These are phyloP conservation scores for Micrasema longulum DNA, from an alignment of 1,140 invertebrate genomes.

Conservation along the genomic window DNA sequence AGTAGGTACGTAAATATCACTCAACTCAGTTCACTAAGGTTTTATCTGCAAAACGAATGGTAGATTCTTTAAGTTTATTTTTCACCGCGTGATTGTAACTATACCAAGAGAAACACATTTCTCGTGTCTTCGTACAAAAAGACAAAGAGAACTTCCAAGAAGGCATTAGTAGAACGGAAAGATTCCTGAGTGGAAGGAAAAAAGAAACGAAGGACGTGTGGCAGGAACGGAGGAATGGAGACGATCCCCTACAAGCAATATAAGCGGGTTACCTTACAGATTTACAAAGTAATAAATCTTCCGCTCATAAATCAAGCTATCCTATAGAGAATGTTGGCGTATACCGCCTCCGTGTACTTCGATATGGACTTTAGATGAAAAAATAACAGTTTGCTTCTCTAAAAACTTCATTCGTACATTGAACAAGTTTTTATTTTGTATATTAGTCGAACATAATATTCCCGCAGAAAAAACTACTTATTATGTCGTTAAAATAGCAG, in stretches of 20 bases:
- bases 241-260: constrained; percentile 18
- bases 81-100: no score
- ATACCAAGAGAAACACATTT: not conserved
- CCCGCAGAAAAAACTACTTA: no score
- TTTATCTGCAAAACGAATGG: no score
- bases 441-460: no score
- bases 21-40: no score
- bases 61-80: no score
- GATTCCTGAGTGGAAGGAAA: constrained; percentile 9
- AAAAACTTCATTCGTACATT: not conserved
- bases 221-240: constrained; percentile 6
- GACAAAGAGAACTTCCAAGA: constrained; percentile 24
- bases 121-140: constrained; percentile 10
- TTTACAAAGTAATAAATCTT: constrained; percentile 39
- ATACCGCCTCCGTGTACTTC: constrained; percentile 26
- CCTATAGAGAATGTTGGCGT: constrained; percentile 13
- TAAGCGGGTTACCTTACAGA: constrained; percentile 38
- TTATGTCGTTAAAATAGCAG: no score
- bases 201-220: constrained; percentile 30
- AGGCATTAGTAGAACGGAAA: constrained; percentile 37
- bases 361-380: not conserved
- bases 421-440: no score
- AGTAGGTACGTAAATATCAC: no score
- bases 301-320: constrained; percentile 26
- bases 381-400: constrained; percentile 13